These are phyloP conservation scores for Lerista edwardsae DNA, from an alignment of 2,797 vertebrate genomes.

Conservation along the genomic window DNA sequence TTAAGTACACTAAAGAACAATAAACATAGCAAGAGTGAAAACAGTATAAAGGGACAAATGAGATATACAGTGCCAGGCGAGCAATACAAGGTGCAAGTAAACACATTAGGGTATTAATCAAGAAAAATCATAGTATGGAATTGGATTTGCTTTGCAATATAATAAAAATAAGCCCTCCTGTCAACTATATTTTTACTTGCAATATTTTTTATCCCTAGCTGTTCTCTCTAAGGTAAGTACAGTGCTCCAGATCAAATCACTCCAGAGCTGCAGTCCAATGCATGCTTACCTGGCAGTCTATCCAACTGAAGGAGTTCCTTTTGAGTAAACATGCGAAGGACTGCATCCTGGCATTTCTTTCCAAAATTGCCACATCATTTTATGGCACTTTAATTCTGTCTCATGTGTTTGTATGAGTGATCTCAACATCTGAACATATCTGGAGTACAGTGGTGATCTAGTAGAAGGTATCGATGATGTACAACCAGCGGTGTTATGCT, in stretches of 20 bases:
- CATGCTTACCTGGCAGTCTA: too few species aligned
- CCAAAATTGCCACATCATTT: background rate
- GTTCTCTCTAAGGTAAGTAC: background rate
- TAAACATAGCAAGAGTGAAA: background rate
- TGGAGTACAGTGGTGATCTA: too few species aligned
- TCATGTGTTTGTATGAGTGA: background rate
- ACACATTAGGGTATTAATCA: conserved; percentile 6
- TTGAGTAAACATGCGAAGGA: too few species aligned
- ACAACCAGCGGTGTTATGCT: too few species aligned
- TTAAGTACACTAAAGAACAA: conserved; percentile 27
- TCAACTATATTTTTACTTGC: background rate
- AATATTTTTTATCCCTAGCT: background rate
- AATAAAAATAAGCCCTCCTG: background rate
- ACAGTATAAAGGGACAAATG: conserved; percentile 6
- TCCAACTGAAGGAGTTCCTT: too few species aligned
- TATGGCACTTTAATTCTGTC: background rate
- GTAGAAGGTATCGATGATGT: too few species aligned
- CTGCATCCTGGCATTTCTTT: background rate
- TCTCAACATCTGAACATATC: background rate
- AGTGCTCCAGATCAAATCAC: background rate
- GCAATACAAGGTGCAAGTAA: background rate
- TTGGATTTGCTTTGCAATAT: conserved; percentile 12
- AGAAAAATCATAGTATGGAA: conserved; percentile 6
- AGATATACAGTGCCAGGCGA: background rate
- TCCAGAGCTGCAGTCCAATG: background rate